A percentile compares a stretch with the other conserved stretches of the same genome.
phyloP scores from a whole-genome alignment of 2,888 invertebrate species.

The Creontiades dilutus region DNA sequence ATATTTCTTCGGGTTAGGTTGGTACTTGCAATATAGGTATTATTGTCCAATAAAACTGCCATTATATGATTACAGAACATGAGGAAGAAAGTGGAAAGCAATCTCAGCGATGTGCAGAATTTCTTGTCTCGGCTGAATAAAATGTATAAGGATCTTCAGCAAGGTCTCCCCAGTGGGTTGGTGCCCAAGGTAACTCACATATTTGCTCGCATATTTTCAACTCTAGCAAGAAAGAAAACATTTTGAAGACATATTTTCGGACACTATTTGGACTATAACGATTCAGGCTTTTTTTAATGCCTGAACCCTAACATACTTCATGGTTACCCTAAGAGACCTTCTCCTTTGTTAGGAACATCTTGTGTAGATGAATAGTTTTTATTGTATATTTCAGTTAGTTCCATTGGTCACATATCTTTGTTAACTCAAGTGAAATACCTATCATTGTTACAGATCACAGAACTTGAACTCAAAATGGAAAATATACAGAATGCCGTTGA shows the following conservation, averaged over 20 bases:
- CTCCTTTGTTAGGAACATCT: too few relatives aligned
- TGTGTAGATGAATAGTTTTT: too few relatives aligned
- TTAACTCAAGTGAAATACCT: too few relatives aligned
- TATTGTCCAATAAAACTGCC: background rate
- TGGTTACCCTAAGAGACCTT: too few relatives aligned
- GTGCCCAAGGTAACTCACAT: constrained; percentile 44
- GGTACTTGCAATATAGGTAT: background rate
- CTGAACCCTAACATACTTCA: too few relatives aligned
- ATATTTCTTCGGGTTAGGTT: background rate
- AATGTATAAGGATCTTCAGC: constrained; percentile 60
- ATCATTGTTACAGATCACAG: constrained; percentile 82
- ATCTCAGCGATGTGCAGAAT: constrained; percentile 47
- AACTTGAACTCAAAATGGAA: constrained; percentile 90
- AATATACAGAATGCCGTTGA: constrained; percentile 89
- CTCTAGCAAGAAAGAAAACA: too few relatives aligned
- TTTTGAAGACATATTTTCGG: too few relatives aligned
- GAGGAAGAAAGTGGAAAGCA: constrained; percentile 58
- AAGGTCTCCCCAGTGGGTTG: constrained; percentile 63
- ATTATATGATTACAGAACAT: constrained; percentile 55
- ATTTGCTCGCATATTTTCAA: too few relatives aligned
- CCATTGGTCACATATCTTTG: too few relatives aligned
- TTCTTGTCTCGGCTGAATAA: constrained; percentile 61
- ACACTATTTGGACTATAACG: too few relatives aligned
- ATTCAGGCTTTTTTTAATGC: too few relatives aligned
- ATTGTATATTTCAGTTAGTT: too few relatives aligned